Conservation (phyloP, 1,140 invertebrate genomes). For the silkworm (Bombyx mori) region DNA sequence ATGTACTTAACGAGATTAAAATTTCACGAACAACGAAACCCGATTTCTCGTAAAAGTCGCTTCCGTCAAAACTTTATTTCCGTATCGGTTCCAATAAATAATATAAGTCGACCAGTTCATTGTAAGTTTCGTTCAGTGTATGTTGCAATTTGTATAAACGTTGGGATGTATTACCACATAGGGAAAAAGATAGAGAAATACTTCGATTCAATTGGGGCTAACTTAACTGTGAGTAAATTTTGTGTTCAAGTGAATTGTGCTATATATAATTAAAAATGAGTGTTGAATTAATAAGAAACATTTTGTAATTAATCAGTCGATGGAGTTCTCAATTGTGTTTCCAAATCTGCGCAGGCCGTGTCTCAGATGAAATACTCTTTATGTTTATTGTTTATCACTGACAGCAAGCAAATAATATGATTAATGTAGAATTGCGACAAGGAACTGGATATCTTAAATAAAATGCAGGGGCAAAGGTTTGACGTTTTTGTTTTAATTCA, state of each 20-base stretch:
- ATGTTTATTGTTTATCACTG: no score
- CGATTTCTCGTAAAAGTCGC: background rate
- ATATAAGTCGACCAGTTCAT: slow-evolving; percentile 6
- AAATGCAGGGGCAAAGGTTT: no score
- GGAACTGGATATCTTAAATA: no score
- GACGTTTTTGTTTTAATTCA: no score
- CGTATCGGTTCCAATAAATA: slow-evolving; percentile 13
- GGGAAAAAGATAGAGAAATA: slow-evolving; percentile 15
- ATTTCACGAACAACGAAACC: no score
- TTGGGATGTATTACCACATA: slow-evolving; percentile 23
- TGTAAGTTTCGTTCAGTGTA: slow-evolving; percentile 11
- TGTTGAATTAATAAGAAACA: no score
- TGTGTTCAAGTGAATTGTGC: background rate
- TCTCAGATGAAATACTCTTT: background rate
- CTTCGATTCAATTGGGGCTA: slow-evolving; percentile 21
- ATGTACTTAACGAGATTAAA: no score
- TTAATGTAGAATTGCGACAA: no score
- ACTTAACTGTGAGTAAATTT: slow-evolving; percentile 27
- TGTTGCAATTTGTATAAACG: slow-evolving; percentile 9
- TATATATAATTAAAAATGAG: background rate
- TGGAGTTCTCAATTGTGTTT: background rate
- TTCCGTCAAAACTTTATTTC: slow-evolving; percentile 10
- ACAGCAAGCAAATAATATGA: no score
- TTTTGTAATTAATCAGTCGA: background rate
- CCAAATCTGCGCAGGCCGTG: background rate